These are phyloP conservation scores for Physocephala rufipes DNA, from an alignment of 2,888 invertebrate species.

Conservation along the genomic window DNA sequence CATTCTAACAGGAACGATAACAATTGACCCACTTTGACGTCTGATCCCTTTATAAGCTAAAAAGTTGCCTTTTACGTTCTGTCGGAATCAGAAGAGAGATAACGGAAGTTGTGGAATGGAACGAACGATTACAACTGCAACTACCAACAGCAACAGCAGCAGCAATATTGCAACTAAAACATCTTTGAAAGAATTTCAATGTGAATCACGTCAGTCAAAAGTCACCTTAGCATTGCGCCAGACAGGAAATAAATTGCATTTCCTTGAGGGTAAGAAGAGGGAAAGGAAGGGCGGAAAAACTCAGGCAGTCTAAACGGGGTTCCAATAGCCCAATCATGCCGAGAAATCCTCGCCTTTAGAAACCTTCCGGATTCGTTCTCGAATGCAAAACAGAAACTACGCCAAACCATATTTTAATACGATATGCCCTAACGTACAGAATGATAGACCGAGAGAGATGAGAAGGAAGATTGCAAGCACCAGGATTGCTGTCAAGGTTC, in stretches of 20 bases:
- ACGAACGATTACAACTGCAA: neutral
- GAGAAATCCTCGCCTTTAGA: neutral
- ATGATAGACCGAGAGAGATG: neutral
- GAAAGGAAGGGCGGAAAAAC: neutral
- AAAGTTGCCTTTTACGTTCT: too few species aligned
- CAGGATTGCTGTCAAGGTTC: neutral
- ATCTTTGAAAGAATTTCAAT: conserved; percentile 56
- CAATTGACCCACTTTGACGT: too few species aligned
- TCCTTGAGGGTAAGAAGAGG: conserved; percentile 40
- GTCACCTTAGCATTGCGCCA: conserved; percentile 58
- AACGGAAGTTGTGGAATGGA: neutral
- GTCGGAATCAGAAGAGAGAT: neutral
- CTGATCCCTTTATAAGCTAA: too few species aligned
- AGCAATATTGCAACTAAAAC: too few species aligned
- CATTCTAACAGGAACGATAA: too few species aligned
- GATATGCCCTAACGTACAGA: conserved; percentile 3
- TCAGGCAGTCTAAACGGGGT: neutral
- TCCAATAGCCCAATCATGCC: neutral
- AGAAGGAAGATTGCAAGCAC: too few species aligned
- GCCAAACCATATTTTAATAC: conserved; percentile 23
- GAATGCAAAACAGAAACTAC: neutral
- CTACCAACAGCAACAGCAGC: neutral
- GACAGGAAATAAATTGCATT: conserved; percentile 64
- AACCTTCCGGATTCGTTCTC: neutral
- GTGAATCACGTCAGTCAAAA: conserved; percentile 63